Conservation (phyloP, 2,888 invertebrate species). For the Eudemis profundana region DNA sequence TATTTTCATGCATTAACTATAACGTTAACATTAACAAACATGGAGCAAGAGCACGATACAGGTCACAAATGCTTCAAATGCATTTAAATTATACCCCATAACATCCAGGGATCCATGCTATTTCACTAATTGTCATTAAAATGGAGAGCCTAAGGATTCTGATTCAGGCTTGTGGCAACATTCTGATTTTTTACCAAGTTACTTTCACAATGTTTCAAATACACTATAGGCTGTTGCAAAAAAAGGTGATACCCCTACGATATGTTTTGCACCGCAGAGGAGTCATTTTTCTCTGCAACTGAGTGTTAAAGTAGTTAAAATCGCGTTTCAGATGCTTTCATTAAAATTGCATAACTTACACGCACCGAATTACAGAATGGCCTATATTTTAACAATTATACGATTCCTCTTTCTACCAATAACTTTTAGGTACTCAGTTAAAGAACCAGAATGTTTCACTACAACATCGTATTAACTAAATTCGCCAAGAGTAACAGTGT, state of each 20-base stretch:
- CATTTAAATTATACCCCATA: slow-evolving; percentile 24
- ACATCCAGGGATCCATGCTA: slow-evolving; percentile 7
- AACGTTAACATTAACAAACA: background rate
- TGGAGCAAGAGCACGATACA: background rate
- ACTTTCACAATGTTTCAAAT: slow-evolving; percentile 1
- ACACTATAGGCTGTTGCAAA: no score
- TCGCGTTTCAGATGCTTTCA: no score
- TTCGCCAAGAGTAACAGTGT: slow-evolving; percentile 8
- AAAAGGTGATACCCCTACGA: no score
- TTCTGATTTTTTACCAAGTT: slow-evolving; percentile 3
- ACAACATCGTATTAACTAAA: background rate
- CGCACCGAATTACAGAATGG: no score
- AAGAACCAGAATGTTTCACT: background rate
- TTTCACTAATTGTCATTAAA: slow-evolving; percentile 23
- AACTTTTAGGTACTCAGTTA: no score
- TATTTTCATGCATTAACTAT: background rate
- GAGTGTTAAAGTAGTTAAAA: no score
- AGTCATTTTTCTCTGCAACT: no score
- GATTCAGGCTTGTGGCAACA: background rate
- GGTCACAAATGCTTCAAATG: background rate
- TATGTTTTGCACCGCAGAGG: no score
- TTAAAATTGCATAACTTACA: no score
- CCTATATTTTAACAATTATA: background rate
- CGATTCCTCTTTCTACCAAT: no score
- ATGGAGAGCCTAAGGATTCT: slow-evolving; percentile 19